Evolutionary conservation across 2,888 invertebrate genomes (phyloP).

Genomic region (Macrosiphum euphorbiae): DNA sequence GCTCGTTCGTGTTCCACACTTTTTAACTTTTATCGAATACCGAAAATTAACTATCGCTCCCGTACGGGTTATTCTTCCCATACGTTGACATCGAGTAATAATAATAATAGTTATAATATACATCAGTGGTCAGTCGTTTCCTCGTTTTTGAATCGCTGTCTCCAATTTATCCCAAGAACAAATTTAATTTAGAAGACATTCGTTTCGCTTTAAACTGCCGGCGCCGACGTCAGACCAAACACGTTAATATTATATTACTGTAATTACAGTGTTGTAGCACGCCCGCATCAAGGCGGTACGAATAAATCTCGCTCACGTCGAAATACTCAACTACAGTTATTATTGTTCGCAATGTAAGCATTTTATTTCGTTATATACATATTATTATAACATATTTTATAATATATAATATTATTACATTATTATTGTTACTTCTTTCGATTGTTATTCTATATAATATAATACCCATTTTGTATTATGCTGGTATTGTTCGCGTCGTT

Average conservation of each 20-base stretch:
- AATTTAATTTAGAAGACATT: not conserved
- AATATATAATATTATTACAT: not conserved
- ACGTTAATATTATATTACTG: not conserved
- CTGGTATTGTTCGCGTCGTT: not conserved
- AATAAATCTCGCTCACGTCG: not conserved
- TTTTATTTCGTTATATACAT: slow-evolving; percentile 10
- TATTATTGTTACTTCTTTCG: not conserved
- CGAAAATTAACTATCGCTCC: not conserved
- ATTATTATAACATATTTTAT: not conserved
- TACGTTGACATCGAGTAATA: not conserved
- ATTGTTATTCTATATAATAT: not conserved
- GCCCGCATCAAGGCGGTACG: not conserved
- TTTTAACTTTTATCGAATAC: not conserved
- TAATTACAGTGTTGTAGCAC: not conserved
- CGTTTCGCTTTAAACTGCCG: not conserved
- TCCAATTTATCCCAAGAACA: not conserved
- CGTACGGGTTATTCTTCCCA: not conserved
- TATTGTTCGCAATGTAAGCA: slow-evolving; percentile 31
- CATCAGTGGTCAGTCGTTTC: not conserved
- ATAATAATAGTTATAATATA: not conserved
- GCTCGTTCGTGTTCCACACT: slow-evolving; percentile 1
- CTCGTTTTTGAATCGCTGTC: not conserved
- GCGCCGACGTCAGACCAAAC: not conserved
- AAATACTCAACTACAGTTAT: not conserved
- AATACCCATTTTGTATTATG: not conserved